Evolutionary conservation across 2,113 vertebrate species (phyloP), one percentile per base, ranked within the genome.

Genomic region (Tautogolabrus adspersus): DNA sequence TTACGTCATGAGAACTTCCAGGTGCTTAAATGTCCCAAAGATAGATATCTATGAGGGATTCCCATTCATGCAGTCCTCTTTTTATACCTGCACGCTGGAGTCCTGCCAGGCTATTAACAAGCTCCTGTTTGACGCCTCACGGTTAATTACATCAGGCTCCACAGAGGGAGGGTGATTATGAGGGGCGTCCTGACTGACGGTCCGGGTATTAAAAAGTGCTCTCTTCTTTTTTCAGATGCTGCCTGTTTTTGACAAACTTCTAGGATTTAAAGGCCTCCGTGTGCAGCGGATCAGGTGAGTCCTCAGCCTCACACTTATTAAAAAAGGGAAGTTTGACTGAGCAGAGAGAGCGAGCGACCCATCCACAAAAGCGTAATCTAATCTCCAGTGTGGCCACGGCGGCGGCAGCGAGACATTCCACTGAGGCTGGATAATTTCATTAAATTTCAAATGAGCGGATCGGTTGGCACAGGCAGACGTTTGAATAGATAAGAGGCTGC

Each of bases 261-360:
- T 96, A 51, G 96, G 96, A 85, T 97, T 97, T 84, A 96, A 96
- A 91, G 93, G 94, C 84, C 94, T 98, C 63, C 91, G 79, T 0
- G 95, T 97, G 18, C 76, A 95, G 78, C 92, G 95, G 82, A 98
- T 98, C 93, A 96, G 96, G 97, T 97, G 84, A 94, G 95, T 92
- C 86, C 26, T 6, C 11, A 37, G 23, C 1, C 7, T 51, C 7
- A 58, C 51, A 38, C 12, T 19, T 38, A 10, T 16, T 12, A 30
- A 54, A 56, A 4, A 11, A 13, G 6, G 52, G 16, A 26, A 26
- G 26, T 26, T 26, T 30, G 55, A 38, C 1, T 38, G 62, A 55
- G 38, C 19, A 4, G 38, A 1, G 21, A 44, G 30, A 74, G 8
- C 8, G 8, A n/a, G n/a, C 21, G 46, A 61, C 2, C 8, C 19